Conservation (phyloP, 1,140 invertebrate genomes). For the Temnothorax longispinosus region DNA sequence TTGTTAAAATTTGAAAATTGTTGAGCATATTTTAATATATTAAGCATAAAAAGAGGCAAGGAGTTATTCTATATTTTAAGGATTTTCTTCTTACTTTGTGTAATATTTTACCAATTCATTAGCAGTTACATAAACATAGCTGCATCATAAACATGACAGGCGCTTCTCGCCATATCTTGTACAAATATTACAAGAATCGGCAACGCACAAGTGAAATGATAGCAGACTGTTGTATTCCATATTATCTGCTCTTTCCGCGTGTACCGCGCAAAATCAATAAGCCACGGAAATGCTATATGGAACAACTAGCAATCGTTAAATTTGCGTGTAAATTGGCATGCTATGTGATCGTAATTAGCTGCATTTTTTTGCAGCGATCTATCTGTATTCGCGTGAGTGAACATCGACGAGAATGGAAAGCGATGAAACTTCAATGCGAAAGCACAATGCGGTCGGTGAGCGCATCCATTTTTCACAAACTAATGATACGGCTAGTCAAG, state of each 20-base stretch:
- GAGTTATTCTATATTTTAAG: not conserved
- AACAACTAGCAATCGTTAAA: conserved; percentile 29
- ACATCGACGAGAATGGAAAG: conserved; percentile 16
- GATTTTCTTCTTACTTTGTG: not conserved
- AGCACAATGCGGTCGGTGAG: conserved; percentile 4
- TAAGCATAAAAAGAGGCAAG: not conserved
- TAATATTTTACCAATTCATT: not conserved
- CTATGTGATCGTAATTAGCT: conserved; percentile 29
- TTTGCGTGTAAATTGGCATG: conserved; percentile 41
- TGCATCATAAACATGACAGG: not conserved
- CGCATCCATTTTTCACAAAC: conserved; percentile 22
- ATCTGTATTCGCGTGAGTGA: conserved; percentile 26
- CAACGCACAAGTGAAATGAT: not conserved
- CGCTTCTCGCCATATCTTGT: not conserved
- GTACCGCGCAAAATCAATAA: conserved; percentile 24
- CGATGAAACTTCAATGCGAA: not conserved
- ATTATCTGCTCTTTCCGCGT: not conserved
- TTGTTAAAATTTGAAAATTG: not conserved
- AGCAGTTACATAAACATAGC: not conserved
- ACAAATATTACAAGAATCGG: not conserved
- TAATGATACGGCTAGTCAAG: conserved; percentile 8
- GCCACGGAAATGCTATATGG: conserved; percentile 1
- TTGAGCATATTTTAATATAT: not conserved
- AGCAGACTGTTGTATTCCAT: not conserved
- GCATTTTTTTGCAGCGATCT: conserved; percentile 12